Percentiles rank a stretch among this genome's conserved stretches.
Conservation (phyloP, 2,797 vertebrate genomes). For the Geotrypetes seraphini region DNA sequence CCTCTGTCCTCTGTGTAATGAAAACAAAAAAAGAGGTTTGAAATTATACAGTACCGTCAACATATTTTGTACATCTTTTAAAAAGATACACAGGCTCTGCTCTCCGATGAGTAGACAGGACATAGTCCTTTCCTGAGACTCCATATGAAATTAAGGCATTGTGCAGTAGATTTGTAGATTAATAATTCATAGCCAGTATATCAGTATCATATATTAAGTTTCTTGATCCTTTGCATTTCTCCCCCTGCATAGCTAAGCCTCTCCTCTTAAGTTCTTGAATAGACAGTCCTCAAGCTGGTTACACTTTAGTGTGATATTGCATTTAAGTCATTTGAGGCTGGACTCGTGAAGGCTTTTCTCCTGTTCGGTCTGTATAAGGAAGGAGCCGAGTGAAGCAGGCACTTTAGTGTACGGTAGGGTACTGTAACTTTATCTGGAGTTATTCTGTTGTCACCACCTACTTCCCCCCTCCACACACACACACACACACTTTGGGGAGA, state of each 20-base stretch:
- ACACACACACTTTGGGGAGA: too few relatives aligned
- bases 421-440: too few relatives aligned
- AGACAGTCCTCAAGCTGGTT: slow-evolving; percentile 34
- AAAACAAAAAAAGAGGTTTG: too few relatives aligned
- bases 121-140: slow-evolving; percentile 31
- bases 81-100: slow-evolving; percentile 40
- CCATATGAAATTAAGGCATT: slow-evolving; percentile 21
- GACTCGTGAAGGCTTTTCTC: too few relatives aligned
- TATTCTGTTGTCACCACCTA: too few relatives aligned
- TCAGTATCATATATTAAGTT: slow-evolving; percentile 11
- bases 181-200: slow-evolving; percentile 24
- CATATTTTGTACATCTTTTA: slow-evolving; percentile 60
- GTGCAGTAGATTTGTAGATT: slow-evolving; percentile 30
- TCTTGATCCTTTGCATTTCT: slow-evolving; percentile 28
- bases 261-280: slow-evolving; percentile 30
- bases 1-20: too few relatives aligned
- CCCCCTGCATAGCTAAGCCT: slow-evolving; percentile 20
- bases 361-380: too few relatives aligned
- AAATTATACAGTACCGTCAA: slow-evolving; percentile 45
- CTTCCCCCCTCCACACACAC: too few relatives aligned
- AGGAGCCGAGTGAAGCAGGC: too few relatives aligned
- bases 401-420: too few relatives aligned
- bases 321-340: too few relatives aligned
- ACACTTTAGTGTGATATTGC: too few relatives aligned
- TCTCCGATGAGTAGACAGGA: slow-evolving; percentile 38